These are phyloP conservation scores for Limosa lapponica DNA, from an alignment of 2,797 vertebrate species.

Conservation along the genomic window DNA sequence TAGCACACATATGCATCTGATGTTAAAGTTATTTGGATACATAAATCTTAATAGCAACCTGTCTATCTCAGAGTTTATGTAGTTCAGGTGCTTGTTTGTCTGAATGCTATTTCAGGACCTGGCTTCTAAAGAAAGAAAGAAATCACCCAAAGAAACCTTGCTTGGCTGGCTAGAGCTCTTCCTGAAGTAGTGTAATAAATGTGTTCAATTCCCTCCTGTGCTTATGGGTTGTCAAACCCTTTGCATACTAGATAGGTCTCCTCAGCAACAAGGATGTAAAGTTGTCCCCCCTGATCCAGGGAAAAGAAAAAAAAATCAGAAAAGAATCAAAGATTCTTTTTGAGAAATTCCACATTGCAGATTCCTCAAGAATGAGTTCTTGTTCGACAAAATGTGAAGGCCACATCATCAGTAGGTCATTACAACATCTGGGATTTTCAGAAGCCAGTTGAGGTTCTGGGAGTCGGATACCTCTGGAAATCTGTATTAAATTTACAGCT, in stretches of 20 bases:
- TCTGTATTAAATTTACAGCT: slow-evolving; percentile 31
- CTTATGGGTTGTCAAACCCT: background rate
- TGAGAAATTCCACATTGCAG: background rate
- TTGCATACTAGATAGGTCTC: background rate
- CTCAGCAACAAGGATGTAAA: background rate
- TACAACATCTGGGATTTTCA: slow-evolving; percentile 2
- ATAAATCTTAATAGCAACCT: background rate
- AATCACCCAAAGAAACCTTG: background rate
- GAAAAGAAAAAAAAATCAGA: background rate
- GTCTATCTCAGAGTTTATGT: background rate
- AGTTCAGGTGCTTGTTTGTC: background rate
- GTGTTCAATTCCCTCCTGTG: background rate
- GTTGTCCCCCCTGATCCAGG: background rate
- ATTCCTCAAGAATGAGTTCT: background rate
- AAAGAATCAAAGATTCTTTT: background rate
- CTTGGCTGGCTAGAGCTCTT: background rate
- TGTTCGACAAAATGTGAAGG: background rate
- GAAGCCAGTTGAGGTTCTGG: background rate
- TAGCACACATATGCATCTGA: background rate
- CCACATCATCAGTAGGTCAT: background rate
- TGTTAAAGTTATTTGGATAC: background rate
- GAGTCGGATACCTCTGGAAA: background rate
- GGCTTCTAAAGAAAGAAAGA: background rate
- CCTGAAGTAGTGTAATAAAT: background rate
- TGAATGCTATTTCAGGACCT: background rate